These are phyloP conservation scores for Tringa solitaria DNA, from an alignment of 2,113 vertebrate genomes.

Conservation along the genomic window DNA sequence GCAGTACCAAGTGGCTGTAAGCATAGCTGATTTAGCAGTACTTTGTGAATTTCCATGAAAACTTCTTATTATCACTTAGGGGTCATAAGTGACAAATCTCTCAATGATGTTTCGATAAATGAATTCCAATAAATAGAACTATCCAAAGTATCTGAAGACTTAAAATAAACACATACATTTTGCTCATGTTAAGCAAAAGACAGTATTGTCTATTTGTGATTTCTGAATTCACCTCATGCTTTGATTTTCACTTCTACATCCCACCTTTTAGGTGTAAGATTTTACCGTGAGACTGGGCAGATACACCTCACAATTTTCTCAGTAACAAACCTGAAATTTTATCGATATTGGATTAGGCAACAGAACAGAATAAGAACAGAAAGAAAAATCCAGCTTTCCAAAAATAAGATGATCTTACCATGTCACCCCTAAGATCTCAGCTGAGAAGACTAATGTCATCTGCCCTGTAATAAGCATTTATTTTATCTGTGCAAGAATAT, in stretches of 20 bases:
- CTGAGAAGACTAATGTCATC: not conserved
- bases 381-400: not conserved
- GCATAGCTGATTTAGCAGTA: not conserved
- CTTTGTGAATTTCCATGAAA: not conserved
- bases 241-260: not conserved
- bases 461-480: not conserved
- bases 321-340: conserved; percentile 30
- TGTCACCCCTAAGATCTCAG: not conserved
- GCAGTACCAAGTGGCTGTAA: not conserved
- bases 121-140: conserved; percentile 12
- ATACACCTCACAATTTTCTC: not conserved
- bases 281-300: not conserved
- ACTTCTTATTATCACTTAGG: not conserved
- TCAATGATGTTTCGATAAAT: not conserved
- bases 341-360: not conserved
- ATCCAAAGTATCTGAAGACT: not conserved
- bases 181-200: not conserved
- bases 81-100: not conserved
- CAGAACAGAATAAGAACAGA: not conserved
- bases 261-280: not conserved
- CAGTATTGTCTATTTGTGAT: not conserved
- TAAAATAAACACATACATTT: not conserved
- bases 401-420: not conserved
- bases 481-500: not conserved
- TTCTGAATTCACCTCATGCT: not conserved